A percentile compares a stretch with the other conserved stretches of the same genome.
Conservation (phyloP, 1,140 invertebrate genomes). For the Elysia chlorotica region DNA sequence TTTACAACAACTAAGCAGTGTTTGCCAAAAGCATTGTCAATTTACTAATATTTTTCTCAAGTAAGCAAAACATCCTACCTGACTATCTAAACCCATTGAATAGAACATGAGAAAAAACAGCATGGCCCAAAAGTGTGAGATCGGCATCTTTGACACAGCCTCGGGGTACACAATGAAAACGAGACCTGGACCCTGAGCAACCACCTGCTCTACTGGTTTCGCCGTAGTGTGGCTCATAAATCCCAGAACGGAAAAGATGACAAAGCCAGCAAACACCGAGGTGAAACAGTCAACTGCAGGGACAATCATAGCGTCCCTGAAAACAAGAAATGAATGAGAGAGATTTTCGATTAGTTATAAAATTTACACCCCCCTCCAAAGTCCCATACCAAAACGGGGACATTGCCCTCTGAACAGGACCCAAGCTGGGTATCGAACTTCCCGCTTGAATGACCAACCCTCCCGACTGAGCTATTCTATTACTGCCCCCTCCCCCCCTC, state of each 20-base stretch:
- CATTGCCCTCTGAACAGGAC: too few species aligned
- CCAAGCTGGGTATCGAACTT: too few species aligned
- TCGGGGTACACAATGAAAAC: constrained; percentile 97
- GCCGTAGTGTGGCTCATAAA: constrained; percentile 14
- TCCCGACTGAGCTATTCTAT: too few species aligned
- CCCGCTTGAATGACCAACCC: too few species aligned
- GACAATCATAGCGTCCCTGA: constrained; percentile 23
- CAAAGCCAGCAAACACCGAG: constrained; percentile 25
- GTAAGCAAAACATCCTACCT: neutral
- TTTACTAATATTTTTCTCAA: neutral
- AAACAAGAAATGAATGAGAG: neutral
- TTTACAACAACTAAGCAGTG: too few species aligned
- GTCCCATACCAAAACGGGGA: too few species aligned
- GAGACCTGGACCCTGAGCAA: constrained; percentile 56
- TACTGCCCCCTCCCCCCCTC: too few species aligned
- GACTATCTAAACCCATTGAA: constrained; percentile 74
- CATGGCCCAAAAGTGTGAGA: constrained; percentile 92
- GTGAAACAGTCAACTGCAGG: constrained; percentile 17
- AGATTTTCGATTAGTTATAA: too few species aligned
- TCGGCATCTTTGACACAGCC: constrained; percentile 90
- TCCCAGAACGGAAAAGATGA: constrained; percentile 25
- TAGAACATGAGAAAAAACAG: constrained; percentile 98
- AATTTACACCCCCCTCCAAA: too few species aligned
- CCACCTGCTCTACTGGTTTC: constrained; percentile 10
- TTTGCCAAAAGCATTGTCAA: neutral